Base-by-base conservation (phyloP, 2,113 vertebrate genomes). In the Mustela nigripes region DNA sequence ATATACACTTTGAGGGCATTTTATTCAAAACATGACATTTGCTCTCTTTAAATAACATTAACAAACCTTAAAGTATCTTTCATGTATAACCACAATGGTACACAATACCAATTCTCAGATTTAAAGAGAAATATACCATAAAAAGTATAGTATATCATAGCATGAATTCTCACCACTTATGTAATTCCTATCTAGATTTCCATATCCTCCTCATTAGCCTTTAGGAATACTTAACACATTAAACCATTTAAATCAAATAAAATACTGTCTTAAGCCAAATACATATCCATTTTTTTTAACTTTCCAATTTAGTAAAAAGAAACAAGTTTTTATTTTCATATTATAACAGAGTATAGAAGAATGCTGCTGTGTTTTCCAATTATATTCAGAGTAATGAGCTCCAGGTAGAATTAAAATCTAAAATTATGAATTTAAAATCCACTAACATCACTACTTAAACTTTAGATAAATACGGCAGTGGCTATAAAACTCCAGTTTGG, bases 401-500 rank as follows among this genome's bases (percentile, higher is more conserved):
- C 56, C 42, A 84, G 53, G 19, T 56, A 39, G 67, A 94, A 91
- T 1, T 62, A 42, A 94, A 96, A 81, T 67, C 74, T 85, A 67
- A 94, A 96, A 80, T 87, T 92, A 16, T 95, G 53, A 95, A 88
- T 84, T 95, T 89, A 85, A 97, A 96, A 95, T 60, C 53, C 28
- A 91, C 26, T 93, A 60, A 67, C 39, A 94, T 84, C 53, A 90
- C 39, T 97, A 96, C 78, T 93, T 97, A 97, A 98, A 95, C 94
- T 95, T 39, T 67, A 86, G 85, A 79, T 93, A 97, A 96, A 96
- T 63, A 96, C 0, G 82, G 45, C 65, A 82, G 36, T 74, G 79
- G 42, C 89, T 85, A 97, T 93, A 97, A 97, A 92, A 90, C 26
- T 33, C n/a, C 19, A 89, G 71, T 85, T 91, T 96, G 81, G 96